Percentiles rank a stretch among this genome's conserved stretches.
Conservation (phyloP, 2,888 invertebrate genomes). For the Gastracanthus pulcherrimus region DNA sequence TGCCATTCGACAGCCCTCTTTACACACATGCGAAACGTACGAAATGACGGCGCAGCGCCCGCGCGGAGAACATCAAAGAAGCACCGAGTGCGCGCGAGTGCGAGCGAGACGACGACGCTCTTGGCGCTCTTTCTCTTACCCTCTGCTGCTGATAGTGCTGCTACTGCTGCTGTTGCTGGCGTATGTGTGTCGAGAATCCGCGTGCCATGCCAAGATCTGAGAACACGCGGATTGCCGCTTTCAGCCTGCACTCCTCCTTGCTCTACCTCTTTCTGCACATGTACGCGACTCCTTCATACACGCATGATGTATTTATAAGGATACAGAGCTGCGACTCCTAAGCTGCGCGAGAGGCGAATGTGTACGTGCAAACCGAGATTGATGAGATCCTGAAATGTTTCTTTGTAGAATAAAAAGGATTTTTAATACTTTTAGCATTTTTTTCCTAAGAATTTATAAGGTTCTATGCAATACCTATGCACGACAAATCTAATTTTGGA, state of each 20-base stretch:
- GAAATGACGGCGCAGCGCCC: slow-evolving; percentile 11
- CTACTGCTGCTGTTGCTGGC: too few species aligned
- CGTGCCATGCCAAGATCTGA: neutral
- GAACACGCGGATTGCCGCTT: slow-evolving; percentile 1
- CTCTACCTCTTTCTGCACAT: neutral
- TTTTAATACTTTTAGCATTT: too few species aligned
- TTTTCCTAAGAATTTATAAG: too few species aligned
- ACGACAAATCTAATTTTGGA: too few species aligned
- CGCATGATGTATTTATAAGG: slow-evolving; percentile 2
- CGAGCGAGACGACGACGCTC: neutral
- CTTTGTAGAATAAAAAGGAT: too few species aligned
- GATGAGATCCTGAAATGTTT: too few species aligned
- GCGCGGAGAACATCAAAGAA: slow-evolving; percentile 45
- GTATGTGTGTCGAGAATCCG: neutral
- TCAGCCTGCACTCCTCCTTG: neutral
- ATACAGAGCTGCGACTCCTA: neutral
- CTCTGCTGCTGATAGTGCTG: too few species aligned
- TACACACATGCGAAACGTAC: neutral
- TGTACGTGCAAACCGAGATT: too few species aligned
- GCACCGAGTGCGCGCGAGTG: neutral
- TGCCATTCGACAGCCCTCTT: slow-evolving; percentile 50
- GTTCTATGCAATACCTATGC: too few species aligned
- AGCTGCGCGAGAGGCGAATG: neutral
- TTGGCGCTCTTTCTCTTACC: neutral
- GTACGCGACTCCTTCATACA: neutral